A percentile compares a stretch with the other conserved stretches of the same genome.
Evolutionary conservation across 2,888 invertebrate genomes (phyloP).

Genomic region (Drosophila fulvimacula): DNA sequence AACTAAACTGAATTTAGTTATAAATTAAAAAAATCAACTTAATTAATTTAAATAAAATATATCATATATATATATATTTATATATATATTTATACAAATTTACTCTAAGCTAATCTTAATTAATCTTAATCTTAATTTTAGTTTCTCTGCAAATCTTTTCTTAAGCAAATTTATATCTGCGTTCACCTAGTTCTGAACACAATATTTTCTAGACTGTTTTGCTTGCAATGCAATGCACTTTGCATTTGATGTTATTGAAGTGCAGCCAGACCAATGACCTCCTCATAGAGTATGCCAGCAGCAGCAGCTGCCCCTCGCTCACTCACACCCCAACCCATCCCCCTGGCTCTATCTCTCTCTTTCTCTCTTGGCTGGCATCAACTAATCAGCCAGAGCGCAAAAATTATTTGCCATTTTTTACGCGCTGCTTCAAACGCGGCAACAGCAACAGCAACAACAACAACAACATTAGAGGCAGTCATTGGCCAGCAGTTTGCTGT

Average conservation of each 20-base stretch:
- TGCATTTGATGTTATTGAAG: slow-evolving; percentile 20
- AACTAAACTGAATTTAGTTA: too few relatives aligned
- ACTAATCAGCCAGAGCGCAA: slow-evolving; percentile 78
- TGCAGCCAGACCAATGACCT: slow-evolving; percentile 40
- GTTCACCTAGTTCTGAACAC: neutral
- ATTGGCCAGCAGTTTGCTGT: slow-evolving; percentile 32
- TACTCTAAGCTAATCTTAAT: too few relatives aligned
- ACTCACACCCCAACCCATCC: neutral
- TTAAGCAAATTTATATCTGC: too few relatives aligned
- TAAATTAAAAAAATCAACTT: too few relatives aligned
- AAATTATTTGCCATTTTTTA: slow-evolving; percentile 80
- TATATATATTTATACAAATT: too few relatives aligned
- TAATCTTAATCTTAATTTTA: too few relatives aligned
- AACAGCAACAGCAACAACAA: slow-evolving; percentile 42
- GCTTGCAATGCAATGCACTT: slow-evolving; percentile 6
- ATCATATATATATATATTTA: too few relatives aligned
- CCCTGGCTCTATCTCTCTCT: neutral
- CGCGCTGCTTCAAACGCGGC: slow-evolving; percentile 79
- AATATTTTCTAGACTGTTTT: neutral
- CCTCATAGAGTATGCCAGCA: slow-evolving; percentile 5
- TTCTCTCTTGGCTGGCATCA: slow-evolving; percentile 52
- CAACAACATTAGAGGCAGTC: slow-evolving; percentile 24
- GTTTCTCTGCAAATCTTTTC: neutral
- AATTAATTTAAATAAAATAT: too few relatives aligned
- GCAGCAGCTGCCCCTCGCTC: neutral